Conservation (phyloP, 2,113 vertebrate genomes). For the Falco punctatus region DNA sequence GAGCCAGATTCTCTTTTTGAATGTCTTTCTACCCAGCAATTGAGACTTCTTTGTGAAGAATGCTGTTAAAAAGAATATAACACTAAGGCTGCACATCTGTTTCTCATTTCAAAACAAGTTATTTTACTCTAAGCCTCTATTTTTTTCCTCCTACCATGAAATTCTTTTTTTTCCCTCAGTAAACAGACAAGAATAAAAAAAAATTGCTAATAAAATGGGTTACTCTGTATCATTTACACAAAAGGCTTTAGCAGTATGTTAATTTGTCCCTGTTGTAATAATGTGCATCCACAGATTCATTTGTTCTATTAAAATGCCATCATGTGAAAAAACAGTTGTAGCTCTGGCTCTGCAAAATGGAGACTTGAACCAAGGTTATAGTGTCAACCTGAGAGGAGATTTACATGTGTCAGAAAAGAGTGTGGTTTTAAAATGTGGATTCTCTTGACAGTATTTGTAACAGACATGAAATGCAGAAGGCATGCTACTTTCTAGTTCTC, state of each 20-base stretch:
- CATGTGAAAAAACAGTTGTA: neutral
- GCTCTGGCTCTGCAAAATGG: neutral
- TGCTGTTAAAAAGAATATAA: neutral
- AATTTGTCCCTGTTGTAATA: neutral
- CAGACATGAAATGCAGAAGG: neutral
- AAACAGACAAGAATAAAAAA: neutral
- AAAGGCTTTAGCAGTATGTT: neutral
- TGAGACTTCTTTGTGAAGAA: neutral
- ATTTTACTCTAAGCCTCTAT: neutral
- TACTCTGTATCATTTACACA: neutral
- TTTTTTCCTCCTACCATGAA: neutral
- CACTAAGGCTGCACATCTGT: conserved; percentile 38
- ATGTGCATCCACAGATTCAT: neutral
- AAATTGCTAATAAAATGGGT: neutral
- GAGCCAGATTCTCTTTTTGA: neutral
- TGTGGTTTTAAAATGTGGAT: neutral
- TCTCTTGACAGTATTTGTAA: neutral
- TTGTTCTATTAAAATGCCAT: neutral
- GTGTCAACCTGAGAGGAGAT: neutral
- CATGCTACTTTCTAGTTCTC: neutral
- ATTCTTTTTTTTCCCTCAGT: neutral
- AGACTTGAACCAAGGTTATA: neutral
- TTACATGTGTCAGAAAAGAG: neutral
- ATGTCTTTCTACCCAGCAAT: neutral
- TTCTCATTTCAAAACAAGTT: conserved; percentile 27